Evolutionary conservation across 1,140 invertebrate genomes (phyloP), one percentile per base, ranked within the genome.

Genomic region (Ceratosolen fusciceps): DNA sequence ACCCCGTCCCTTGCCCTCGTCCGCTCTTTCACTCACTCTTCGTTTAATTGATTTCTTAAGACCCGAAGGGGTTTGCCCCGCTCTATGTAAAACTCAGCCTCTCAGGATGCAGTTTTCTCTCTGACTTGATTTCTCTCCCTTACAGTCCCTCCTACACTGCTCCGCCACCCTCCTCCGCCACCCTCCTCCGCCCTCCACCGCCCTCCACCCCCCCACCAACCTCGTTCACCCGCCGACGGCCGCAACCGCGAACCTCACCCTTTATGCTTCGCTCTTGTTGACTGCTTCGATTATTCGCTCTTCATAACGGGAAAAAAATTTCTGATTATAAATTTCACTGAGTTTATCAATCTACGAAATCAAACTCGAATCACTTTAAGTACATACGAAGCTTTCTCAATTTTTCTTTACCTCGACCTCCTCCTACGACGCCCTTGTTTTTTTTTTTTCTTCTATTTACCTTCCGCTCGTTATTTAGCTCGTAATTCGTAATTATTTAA

Each of bases 21-120:
- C 37, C 52, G 34, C 70, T 70, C 76, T 72, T 54, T 74, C 74
- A 70, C 72, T 68, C 82, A 80, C 85, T 88, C 86, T 86, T 83
- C 85, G 84, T 88, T 89, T 87, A 89, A 89, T 89, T 89, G 87
- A 88, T 89, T 89, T 89, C 87, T 89, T 88, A 89, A 87, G 86
- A 87, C 87, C 86, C 86, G 84, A 88, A 88, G 86, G 88, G 86
- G 84, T 87, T 88, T n/a, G 10, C 65, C 62, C 21, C 2, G 37
- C 26, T 62, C 29, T 54, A 71, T 71, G 47, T 77, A 77, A 72
- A 72, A 31, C 60, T 65, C 71, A 29, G 56, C 39, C 71, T 73
- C 79, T 85, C 82, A 83, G 79, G 84, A 87, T 87, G 86, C 86
- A 87, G 84, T 86, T 87, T 87, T 85, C 81, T 78, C 79, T 68